phyloP scores from a whole-genome alignment of 1,140 invertebrate genomes.

The Chironomus tepperi region DNA sequence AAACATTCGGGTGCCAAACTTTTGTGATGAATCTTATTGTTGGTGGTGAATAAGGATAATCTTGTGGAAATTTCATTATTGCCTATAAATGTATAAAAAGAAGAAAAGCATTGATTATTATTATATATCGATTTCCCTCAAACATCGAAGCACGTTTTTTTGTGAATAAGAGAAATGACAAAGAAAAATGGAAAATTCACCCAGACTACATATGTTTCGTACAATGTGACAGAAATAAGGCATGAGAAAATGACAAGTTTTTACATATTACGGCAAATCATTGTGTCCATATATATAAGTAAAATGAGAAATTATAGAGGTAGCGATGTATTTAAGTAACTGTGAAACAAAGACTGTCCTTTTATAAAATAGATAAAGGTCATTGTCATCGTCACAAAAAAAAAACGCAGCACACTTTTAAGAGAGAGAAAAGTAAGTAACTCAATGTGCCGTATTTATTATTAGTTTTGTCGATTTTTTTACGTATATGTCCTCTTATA shows the following conservation, averaged over 20 bases:
- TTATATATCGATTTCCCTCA: slow-evolving; percentile 15
- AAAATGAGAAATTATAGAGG: background rate
- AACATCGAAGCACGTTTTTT: background rate
- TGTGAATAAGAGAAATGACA: slow-evolving; percentile 16
- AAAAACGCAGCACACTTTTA: background rate
- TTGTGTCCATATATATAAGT: background rate
- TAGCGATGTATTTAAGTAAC: background rate
- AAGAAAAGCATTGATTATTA: slow-evolving; percentile 22
- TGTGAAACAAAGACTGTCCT: slow-evolving; percentile 12
- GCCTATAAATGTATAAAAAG: slow-evolving; percentile 63
- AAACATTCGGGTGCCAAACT: slow-evolving; percentile 99
- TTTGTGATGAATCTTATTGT: slow-evolving; percentile 96
- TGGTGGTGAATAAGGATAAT: slow-evolving; percentile 98
- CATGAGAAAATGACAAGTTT: background rate
- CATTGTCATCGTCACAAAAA: slow-evolving; percentile 6
- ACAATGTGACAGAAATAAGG: slow-evolving; percentile 3
- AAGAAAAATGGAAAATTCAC: background rate
- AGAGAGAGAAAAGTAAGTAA: background rate
- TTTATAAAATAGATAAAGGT: slow-evolving; percentile 15
- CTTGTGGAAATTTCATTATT: slow-evolving; percentile 93
- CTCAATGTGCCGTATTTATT: background rate
- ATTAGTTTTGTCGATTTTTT: too few species aligned
- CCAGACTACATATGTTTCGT: background rate
- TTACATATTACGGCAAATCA: background rate
- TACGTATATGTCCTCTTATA: background rate